phyloP scores from a whole-genome alignment of 2,113 vertebrate genomes.

The Takifugu bimaculatus region DNA sequence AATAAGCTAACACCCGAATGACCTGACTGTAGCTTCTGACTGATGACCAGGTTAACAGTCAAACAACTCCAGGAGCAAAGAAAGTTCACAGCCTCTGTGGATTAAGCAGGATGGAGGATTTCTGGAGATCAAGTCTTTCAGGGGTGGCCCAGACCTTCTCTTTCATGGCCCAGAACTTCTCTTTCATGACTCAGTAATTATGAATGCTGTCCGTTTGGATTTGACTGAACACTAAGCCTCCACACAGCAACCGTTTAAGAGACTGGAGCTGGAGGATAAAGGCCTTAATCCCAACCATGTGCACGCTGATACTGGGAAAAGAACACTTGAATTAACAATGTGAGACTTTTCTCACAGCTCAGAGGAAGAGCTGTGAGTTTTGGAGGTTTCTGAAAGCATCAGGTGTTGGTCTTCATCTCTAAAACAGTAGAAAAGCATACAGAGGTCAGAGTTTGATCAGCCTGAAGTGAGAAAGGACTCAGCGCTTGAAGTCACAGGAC shows the following conservation, averaged over 20 bases:
- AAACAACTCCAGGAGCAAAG: background rate
- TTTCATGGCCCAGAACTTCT: conserved; percentile 17
- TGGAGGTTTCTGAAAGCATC: background rate
- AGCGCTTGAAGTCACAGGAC: conserved; percentile 38
- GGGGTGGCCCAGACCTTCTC: conserved; percentile 44
- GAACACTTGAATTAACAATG: background rate
- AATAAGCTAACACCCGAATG: background rate
- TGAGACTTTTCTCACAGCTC: background rate
- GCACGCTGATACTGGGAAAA: conserved; percentile 60
- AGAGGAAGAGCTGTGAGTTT: background rate
- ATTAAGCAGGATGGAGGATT: background rate
- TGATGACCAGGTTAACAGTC: background rate
- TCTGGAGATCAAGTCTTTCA: conserved; percentile 15
- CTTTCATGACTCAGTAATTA: conserved; percentile 60
- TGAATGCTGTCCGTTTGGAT: conserved; percentile 63
- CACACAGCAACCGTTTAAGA: conserved; percentile 39
- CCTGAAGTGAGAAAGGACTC: background rate
- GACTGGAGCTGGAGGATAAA: conserved; percentile 53
- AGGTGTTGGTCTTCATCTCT: background rate
- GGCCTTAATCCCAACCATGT: conserved; percentile 73
- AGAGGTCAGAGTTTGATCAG: background rate
- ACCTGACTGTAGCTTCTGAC: background rate
- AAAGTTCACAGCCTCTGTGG: background rate
- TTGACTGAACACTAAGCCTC: conserved; percentile 66
- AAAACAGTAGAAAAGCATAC: background rate